Conservation (phyloP, 2,797 vertebrate genomes). For the Epinephelus awoara region DNA sequence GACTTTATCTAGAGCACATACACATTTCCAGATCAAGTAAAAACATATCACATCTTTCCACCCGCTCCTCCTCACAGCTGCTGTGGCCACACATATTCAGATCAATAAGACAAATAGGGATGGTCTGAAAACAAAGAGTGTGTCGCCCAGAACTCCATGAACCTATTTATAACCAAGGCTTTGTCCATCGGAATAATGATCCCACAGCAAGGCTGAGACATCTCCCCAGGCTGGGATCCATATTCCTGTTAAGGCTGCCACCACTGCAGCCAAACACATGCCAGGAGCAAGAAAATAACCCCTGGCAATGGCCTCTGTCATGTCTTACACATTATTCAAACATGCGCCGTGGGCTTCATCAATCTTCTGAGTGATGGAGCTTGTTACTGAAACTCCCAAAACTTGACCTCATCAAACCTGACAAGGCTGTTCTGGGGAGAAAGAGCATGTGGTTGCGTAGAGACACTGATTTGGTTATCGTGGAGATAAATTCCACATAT, state of each 20-base stretch:
- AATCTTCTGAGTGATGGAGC: constrained; percentile 37
- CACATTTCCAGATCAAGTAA: constrained; percentile 9
- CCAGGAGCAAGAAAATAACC: constrained; percentile 63
- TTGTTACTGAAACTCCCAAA: constrained; percentile 41
- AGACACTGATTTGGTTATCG: constrained; percentile 54
- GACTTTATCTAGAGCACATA: neutral
- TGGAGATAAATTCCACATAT: constrained; percentile 70
- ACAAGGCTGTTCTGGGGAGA: constrained; percentile 29
- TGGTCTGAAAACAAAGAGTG: constrained; percentile 81
- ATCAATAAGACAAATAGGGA: constrained; percentile 87
- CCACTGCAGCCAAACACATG: constrained; percentile 64
- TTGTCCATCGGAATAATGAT: constrained; percentile 86
- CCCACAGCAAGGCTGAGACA: constrained; percentile 72
- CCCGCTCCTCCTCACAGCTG: constrained; percentile 41
- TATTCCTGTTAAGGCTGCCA: constrained; percentile 72
- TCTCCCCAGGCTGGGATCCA: constrained; percentile 81
- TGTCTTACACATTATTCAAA: constrained; percentile 73
- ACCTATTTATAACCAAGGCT: constrained; percentile 85
- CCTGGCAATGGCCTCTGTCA: constrained; percentile 55
- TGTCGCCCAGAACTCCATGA: constrained; percentile 79
- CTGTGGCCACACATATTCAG: constrained; percentile 71
- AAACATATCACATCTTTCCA: constrained; percentile 27
- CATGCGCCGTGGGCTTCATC: constrained; percentile 57
- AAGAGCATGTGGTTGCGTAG: neutral
- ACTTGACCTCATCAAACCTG: constrained; percentile 44